Conservation (phyloP, 2,113 vertebrate genomes). For the Clupea harengus region DNA sequence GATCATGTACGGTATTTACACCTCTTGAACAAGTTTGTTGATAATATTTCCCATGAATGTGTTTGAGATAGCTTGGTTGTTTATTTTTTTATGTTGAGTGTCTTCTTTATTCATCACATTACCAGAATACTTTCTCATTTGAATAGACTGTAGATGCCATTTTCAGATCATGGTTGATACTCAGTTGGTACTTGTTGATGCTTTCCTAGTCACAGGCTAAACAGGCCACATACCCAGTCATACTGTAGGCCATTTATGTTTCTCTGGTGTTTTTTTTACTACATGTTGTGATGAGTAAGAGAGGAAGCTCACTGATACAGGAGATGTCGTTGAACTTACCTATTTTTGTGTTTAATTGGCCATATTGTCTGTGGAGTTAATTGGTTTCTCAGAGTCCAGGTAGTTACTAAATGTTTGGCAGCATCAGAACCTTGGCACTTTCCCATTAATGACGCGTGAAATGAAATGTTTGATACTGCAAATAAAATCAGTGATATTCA, state of each 20-base stretch:
- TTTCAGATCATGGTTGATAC: not conserved
- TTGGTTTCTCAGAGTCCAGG: constrained; percentile 99
- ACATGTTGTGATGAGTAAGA: constrained; percentile 81
- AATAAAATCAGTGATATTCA: constrained; percentile 99
- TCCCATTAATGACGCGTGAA: constrained; percentile 99
- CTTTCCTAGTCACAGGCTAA: not conserved
- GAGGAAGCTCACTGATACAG: constrained; percentile 63
- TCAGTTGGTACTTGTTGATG: not conserved
- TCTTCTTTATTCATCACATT: not conserved
- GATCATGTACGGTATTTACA: not conserved
- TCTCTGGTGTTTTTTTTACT: constrained; percentile 52
- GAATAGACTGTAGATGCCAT: not conserved
- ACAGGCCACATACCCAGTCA: not conserved
- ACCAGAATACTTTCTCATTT: not conserved
- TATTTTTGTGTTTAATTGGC: constrained; percentile 99
- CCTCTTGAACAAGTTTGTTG: not conserved
- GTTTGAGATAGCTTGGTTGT: not conserved
- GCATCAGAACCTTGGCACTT: constrained; percentile 99
- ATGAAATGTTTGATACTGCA: constrained; percentile 99
- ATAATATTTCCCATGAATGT: not conserved
- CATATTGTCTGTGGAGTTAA: constrained; percentile 99
- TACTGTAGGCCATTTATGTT: not conserved
- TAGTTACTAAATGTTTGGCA: constrained; percentile 99
- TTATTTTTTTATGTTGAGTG: not conserved
- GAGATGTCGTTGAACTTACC: constrained; percentile 86